Conservation (phyloP, 1,140 invertebrate genomes). For the Penaeus indicus region DNA sequence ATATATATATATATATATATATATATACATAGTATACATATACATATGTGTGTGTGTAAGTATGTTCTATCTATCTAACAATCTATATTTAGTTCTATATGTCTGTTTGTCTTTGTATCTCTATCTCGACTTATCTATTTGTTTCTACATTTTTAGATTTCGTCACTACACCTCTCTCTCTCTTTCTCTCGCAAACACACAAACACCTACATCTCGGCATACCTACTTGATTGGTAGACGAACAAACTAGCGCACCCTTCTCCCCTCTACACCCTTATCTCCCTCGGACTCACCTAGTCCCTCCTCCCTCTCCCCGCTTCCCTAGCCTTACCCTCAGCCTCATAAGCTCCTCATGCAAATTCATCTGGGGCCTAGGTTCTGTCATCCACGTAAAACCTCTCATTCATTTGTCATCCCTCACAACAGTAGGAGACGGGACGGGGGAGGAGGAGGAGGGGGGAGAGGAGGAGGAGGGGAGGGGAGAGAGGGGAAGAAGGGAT, state of each 20-base stretch:
- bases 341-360: slow-evolving; percentile 55
- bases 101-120: too few species aligned
- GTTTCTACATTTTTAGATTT: too few species aligned
- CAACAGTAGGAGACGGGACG: slow-evolving; percentile 2
- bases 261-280: neutral
- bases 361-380: slow-evolving; percentile 37
- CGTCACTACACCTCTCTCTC: too few species aligned
- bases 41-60: too few species aligned
- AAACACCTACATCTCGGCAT: too few species aligned
- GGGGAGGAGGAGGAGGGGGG: neutral
- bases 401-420: slow-evolving; percentile 60
- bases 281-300: neutral
- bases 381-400: slow-evolving; percentile 59
- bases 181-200: too few species aligned
- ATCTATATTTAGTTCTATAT: too few species aligned
- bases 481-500: neutral
- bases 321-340: slow-evolving; percentile 2
- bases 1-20: too few species aligned
- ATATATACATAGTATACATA: neutral
- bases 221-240: too few species aligned
- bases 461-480: neutral
- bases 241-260: too few species aligned
- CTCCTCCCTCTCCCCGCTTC: neutral
- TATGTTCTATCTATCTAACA: too few species aligned
- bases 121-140: too few species aligned